Conservation (phyloP, 1,140 invertebrate species). For the Drusus annulatus region DNA sequence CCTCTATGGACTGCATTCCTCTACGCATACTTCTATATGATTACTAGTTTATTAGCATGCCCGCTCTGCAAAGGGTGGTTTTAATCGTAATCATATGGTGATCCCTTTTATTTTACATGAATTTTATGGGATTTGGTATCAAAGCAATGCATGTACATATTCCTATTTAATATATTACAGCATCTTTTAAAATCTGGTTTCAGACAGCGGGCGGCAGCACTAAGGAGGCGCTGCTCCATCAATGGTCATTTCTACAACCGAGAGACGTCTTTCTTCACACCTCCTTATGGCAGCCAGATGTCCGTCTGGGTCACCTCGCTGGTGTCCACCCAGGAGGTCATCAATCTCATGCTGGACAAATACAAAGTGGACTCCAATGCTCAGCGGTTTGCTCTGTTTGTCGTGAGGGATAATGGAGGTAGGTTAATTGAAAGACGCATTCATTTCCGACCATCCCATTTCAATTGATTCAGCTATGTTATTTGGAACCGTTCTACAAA, state of each 20-base stretch:
- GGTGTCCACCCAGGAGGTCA: conserved; percentile 86
- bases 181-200: background rate
- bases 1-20: no score
- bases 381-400: conserved; percentile 86
- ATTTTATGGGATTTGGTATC: no score
- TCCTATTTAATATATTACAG: no score
- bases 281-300: conserved; percentile 87
- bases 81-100: no score
- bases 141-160: no score
- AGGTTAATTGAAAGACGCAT: conserved; percentile 58
- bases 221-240: conserved; percentile 86
- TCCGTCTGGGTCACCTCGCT: conserved; percentile 89
- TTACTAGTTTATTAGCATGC: no score
- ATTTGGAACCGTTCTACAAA: no score
- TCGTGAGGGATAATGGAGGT: conserved; percentile 89
- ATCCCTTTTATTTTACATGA: no score
- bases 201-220: conserved; percentile 68
- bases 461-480: no score
- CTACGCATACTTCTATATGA: no score
- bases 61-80: no score
- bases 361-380: conserved; percentile 88
- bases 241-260: conserved; percentile 92
- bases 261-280: conserved; percentile 90
- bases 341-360: conserved; percentile 89
- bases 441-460: no score